Evolutionary conservation across 1,140 invertebrate species (phyloP).

Genomic region (Sesamia nonagrioides): DNA sequence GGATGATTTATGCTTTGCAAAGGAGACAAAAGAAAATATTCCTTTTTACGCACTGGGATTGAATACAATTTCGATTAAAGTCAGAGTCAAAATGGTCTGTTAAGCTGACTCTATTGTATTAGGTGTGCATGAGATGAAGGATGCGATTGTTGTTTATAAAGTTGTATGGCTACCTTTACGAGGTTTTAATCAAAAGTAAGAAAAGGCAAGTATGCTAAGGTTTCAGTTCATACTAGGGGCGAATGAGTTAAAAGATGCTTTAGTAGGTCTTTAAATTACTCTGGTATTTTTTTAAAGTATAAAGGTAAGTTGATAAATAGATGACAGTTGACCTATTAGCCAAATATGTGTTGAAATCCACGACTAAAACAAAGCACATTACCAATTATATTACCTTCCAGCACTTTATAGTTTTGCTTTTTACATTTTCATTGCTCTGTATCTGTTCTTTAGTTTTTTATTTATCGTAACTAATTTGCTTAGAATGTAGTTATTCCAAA

Average conservation of each 20-base stretch:
- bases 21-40: too few relatives aligned
- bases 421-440: slow-evolving; percentile 20
- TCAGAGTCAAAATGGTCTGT: background rate
- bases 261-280: too few relatives aligned
- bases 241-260: background rate
- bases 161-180: background rate
- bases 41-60: too few relatives aligned
- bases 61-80: too few relatives aligned
- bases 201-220: too few relatives aligned
- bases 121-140: background rate
- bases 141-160: background rate
- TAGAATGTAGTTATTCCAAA: slow-evolving; percentile 11
- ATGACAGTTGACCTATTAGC: too few relatives aligned
- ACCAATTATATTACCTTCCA: too few relatives aligned
- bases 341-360: too few relatives aligned
- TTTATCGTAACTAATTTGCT: slow-evolving; percentile 25
- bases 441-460: slow-evolving; percentile 3
- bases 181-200: background rate
- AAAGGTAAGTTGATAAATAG: background rate
- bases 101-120: background rate
- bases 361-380: background rate
- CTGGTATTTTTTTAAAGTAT: background rate
- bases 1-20: background rate
- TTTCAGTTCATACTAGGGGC: background rate
- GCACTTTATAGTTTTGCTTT: slow-evolving; percentile 1